These are phyloP conservation scores for Selene dorsalis DNA, from an alignment of 2,797 vertebrate species.

Conservation along the genomic window DNA sequence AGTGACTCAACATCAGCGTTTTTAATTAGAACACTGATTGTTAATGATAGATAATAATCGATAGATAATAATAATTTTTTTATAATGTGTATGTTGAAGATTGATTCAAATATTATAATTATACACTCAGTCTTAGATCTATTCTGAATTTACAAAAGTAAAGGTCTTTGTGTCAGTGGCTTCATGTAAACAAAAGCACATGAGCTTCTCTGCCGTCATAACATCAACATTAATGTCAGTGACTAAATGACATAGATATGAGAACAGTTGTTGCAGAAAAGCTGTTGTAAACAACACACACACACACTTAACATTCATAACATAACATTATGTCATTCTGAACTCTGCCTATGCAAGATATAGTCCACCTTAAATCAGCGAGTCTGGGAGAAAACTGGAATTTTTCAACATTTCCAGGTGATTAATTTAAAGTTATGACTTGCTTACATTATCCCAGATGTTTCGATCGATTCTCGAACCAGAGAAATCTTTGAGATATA, in stretches of 20 bases:
- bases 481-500: no score
- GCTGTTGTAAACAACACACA: constrained; percentile 6
- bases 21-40: no score
- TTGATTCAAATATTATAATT: no score
- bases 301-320: constrained; percentile 14
- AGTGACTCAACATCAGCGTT: no score
- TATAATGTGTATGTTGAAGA: no score
- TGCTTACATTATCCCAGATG: no score
- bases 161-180: background rate
- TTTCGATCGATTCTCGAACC: no score
- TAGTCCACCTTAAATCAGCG: constrained; percentile 2
- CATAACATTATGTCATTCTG: constrained; percentile 1
- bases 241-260: background rate
- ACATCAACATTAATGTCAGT: background rate
- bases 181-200: constrained; percentile 29
- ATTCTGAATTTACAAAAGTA: no score
- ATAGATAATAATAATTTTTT: no score
- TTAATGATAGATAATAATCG: no score
- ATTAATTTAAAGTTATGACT: no score
- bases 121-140: no score
- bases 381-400: constrained; percentile 29
- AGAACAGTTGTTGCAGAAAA: constrained; percentile 15
- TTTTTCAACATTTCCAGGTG: background rate
- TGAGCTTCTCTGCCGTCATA: constrained; percentile 52
- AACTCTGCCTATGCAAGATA: background rate